Evolutionary conservation across 2,888 invertebrate genomes (phyloP), one percentile per base, ranked within the genome.

Genomic region (Mesorhabditis belari): DNA sequence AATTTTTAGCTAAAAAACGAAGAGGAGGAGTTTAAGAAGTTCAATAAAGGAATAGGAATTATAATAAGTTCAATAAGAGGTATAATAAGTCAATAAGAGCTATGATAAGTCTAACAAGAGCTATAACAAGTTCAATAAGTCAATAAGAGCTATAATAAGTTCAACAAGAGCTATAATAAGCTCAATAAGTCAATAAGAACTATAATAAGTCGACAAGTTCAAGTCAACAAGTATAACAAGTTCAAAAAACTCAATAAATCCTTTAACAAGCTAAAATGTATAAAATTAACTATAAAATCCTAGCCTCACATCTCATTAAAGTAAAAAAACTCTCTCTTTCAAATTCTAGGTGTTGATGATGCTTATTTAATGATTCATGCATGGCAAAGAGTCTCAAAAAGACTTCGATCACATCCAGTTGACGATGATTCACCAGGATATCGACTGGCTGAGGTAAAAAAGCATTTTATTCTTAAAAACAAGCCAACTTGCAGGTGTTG

Each of bases 291-390:
- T n/a, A n/a, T n/a, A n/a, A n/a, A n/a, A n/a, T n/a, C n/a, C n/a
- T n/a, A n/a, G n/a, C n/a, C n/a, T n/a, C n/a, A n/a, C n/a, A n/a
- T n/a, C n/a, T n/a, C n/a, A n/a, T n/a, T n/a, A n/a, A n/a, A n/a
- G n/a, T n/a, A n/a, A n/a, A n/a, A n/a, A n/a, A n/a, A n/a, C n/a
- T n/a, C n/a, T n/a, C n/a, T n/a, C n/a, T n/a, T n/a, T n/a, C n/a
- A n/a, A n/a, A n/a, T n/a, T n/a, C n/a, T n/a, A 70, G 76, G 77
- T 9, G 77, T 77, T 17, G 77, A 77, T 62, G 69, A 69, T 23
- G 74, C 75, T 5, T 77, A 77, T 55, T 66, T 77, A 28, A 77
- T 77, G 77, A 77, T 78, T 49, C 77, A 77, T 60, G 77, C 77
- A 66, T 78, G 77, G 77, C 77, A 77, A 61, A 61, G 77, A 25